Base-by-base conservation (phyloP, 1,140 invertebrate species). In the Reticulitermes speratus region DNA sequence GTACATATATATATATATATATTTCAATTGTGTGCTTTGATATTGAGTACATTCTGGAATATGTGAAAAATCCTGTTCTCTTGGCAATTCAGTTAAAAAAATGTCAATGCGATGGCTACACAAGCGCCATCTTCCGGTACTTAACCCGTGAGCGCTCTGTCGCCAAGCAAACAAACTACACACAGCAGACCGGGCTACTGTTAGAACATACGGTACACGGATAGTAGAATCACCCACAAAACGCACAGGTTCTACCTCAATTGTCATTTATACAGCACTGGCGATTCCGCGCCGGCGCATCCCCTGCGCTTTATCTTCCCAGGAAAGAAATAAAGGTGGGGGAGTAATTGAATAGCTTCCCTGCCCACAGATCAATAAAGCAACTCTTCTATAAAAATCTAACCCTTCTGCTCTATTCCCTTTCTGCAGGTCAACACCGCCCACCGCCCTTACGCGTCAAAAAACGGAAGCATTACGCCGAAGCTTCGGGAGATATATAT, bases 281-380 rank as follows among this genome's bases (percentile, higher is more conserved):
- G 25, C 8, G 65, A 75, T 19, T 88, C 65, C 65, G 65, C 83
- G 85, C 48, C 84, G 85, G 30, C 52, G 55, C 9, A 84, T 52
- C 65, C 65, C n/a, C 16, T 14, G 25, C 6, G 65, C 25, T 30
- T 75, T 75, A 30, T 75, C 65, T 84, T 84, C 21, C 48, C 48
- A 44, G 65, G 65, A 75, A 52, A 52, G 83, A 84, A 52, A 32
- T 44, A 32, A 44, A 7, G 48, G 83, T 45, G 83, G 48, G 48
- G 83, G 83, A 30, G 83, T 84, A 84, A 84, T 44, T 84, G 83
- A 84, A 84, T 21, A 44, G 83, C 83, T 12, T 84, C 83, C 44
- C 44, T 52, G 21, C 83, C 48, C 83, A 84, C 83, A 84, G 83
- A 84, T 84, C 83, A 84, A 84, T 84, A 84, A 45, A 84, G 83